A percentile compares a stretch with the other conserved stretches of the same genome.
Conservation (phyloP, 2,113 vertebrate genomes). For the Rhinoptilus africanus region DNA sequence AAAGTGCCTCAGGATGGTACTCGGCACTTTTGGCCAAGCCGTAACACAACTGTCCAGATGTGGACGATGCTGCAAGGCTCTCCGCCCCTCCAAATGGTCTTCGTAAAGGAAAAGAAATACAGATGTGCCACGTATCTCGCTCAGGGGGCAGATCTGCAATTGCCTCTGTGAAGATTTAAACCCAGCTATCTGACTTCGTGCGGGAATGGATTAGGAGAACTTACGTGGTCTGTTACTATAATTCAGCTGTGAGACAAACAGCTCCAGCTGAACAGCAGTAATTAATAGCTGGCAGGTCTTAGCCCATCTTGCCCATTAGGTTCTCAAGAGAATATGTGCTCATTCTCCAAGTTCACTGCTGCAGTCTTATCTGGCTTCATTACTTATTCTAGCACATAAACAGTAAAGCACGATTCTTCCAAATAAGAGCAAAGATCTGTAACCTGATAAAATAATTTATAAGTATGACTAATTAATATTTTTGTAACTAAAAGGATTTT, state of each 20-base stretch:
- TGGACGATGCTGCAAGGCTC: neutral
- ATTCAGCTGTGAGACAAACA: neutral
- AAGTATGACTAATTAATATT: neutral
- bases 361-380: neutral
- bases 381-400: neutral
- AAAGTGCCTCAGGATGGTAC: accelerated
- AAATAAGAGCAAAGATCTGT: neutral
- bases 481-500: neutral
- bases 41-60: neutral
- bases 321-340: neutral
- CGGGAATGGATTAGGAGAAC: neutral
- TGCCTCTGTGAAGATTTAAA: neutral
- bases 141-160: neutral
- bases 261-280: slow-evolving; percentile 22
- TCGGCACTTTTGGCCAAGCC: neutral
- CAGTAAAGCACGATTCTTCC: neutral
- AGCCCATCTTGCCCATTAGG: slow-evolving; percentile 25
- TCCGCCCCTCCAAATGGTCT: neutral
- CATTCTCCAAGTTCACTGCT: neutral
- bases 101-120: neutral
- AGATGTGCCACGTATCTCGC: neutral
- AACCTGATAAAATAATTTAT: neutral
- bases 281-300: slow-evolving; percentile 10
- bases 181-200: neutral
- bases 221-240: neutral